Conservation (phyloP, 2,888 invertebrate genomes). For the Drosophila leonis region DNA sequence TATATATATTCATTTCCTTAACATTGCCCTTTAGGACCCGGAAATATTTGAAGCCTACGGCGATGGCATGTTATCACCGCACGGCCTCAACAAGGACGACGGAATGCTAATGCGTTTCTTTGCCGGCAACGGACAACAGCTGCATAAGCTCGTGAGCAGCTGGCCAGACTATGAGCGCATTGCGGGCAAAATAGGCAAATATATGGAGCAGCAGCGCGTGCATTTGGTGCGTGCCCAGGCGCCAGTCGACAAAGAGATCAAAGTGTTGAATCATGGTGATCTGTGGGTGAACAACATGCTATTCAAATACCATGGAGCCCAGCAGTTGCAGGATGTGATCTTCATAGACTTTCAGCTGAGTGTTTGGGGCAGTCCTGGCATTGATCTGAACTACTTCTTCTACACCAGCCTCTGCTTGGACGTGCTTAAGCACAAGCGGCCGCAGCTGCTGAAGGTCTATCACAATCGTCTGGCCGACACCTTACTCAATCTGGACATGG, state of each 20-base stretch:
- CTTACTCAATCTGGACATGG: slow-evolving; percentile 57
- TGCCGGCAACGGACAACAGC: slow-evolving; percentile 55
- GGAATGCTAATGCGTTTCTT: slow-evolving; percentile 66
- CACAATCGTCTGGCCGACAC: slow-evolving; percentile 67
- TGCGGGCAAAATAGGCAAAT: slow-evolving; percentile 76
- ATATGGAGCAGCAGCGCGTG: slow-evolving; percentile 57
- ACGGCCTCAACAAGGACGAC: slow-evolving; percentile 59
- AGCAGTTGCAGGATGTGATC: slow-evolving; percentile 58
- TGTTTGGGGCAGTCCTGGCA: slow-evolving; percentile 82
- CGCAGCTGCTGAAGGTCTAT: slow-evolving; percentile 76
- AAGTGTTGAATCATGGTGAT: slow-evolving; percentile 86
- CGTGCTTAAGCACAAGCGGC: slow-evolving; percentile 72
- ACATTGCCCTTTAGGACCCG: slow-evolving; percentile 55
- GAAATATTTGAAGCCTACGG: slow-evolving; percentile 58
- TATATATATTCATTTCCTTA: too few relatives aligned
- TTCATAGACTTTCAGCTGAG: slow-evolving; percentile 83
- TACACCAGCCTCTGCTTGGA: slow-evolving; percentile 79
- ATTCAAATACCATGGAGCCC: slow-evolving; percentile 83
- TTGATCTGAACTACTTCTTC: slow-evolving; percentile 85
- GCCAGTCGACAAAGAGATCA: slow-evolving; percentile 72
- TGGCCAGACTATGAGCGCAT: slow-evolving; percentile 86
- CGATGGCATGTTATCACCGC: slow-evolving; percentile 68
- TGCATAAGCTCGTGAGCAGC: slow-evolving; percentile 80
- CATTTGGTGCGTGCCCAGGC: slow-evolving; percentile 69
- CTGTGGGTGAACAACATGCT: slow-evolving; percentile 87